Conservation (phyloP, 2,888 invertebrate species). For the Drosophila mimetica region DNA sequence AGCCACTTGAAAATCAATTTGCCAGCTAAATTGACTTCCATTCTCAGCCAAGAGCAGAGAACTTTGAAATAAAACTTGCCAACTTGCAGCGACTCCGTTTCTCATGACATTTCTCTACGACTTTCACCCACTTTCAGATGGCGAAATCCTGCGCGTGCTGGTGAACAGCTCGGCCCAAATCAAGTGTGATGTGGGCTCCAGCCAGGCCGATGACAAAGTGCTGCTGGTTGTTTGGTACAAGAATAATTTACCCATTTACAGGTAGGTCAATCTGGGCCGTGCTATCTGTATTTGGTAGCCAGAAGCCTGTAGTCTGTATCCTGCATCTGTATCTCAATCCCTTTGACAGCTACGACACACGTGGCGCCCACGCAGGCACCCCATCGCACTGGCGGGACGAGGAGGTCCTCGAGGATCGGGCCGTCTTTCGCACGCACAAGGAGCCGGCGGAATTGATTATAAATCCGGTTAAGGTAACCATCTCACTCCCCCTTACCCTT, state of each 20-base stretch:
- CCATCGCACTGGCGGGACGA: conserved; percentile 88
- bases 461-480: conserved; percentile 86
- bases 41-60: conserved; percentile 19
- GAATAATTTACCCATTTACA: conserved; percentile 95
- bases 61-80: conserved; percentile 13
- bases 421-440: conserved; percentile 86
- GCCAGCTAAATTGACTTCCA: conserved; percentile 41
- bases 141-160: conserved; percentile 85
- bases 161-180: conserved; percentile 92
- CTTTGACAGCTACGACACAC: conserved; percentile 86
- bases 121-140: conserved; percentile 83
- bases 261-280: conserved; percentile 86
- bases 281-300: no score
- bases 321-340: conserved; percentile 27
- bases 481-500: background rate
- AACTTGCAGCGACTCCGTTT: conserved; percentile 13
- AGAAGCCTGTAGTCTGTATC: background rate
- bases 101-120: conserved; percentile 12
- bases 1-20: conserved; percentile 46
- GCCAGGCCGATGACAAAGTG: conserved; percentile 91
- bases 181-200: conserved; percentile 93
- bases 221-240: conserved; percentile 96
- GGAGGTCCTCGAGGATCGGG: conserved; percentile 87
- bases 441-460: conserved; percentile 87
- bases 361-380: conserved; percentile 86